Percentiles rank a stretch among this genome's conserved stretches.
Conservation (phyloP, 2,797 vertebrate genomes). For the Hydrolagus colliei region DNA sequence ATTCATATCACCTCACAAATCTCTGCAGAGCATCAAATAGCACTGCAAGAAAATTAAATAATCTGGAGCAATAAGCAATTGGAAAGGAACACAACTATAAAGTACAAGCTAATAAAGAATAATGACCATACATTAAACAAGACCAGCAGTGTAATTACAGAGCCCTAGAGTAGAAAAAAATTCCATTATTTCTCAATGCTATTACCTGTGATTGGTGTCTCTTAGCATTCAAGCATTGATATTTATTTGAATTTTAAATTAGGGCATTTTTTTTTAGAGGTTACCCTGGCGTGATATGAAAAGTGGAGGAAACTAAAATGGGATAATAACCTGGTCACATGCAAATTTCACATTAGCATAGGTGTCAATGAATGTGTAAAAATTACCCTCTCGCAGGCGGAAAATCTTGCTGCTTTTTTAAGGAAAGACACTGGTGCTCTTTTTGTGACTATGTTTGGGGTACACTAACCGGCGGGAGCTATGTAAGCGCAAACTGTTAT, state of each 20-base stretch:
- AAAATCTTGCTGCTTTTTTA: neutral
- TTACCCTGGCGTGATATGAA: neutral
- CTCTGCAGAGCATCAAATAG: conserved; percentile 21
- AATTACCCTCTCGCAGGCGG: neutral
- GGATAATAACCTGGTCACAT: neutral
- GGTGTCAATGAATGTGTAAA: neutral
- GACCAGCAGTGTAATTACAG: conserved; percentile 1
- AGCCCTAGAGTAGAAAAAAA: neutral
- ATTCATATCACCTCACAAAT: conserved; percentile 1
- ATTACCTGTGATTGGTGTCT: conserved; percentile 23
- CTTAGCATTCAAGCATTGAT: neutral
- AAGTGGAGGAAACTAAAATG: neutral
- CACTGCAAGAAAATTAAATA: conserved; percentile 17
- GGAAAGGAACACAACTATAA: conserved; percentile 24
- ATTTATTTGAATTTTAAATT: neutral
- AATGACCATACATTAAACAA: conserved; percentile 6
- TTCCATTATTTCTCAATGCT: conserved; percentile 20
- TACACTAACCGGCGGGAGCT: too few species aligned
- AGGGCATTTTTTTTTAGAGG: neutral
- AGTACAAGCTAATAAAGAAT: conserved; percentile 25
- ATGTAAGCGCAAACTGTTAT: too few species aligned
- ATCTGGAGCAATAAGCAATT: conserved; percentile 25
- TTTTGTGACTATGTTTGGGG: neutral
- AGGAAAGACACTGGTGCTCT: neutral
- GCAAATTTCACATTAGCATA: neutral